These are phyloP conservation scores for Nyleta sp. DNA, from an alignment of 2,888 invertebrate species.

Conservation along the genomic window DNA sequence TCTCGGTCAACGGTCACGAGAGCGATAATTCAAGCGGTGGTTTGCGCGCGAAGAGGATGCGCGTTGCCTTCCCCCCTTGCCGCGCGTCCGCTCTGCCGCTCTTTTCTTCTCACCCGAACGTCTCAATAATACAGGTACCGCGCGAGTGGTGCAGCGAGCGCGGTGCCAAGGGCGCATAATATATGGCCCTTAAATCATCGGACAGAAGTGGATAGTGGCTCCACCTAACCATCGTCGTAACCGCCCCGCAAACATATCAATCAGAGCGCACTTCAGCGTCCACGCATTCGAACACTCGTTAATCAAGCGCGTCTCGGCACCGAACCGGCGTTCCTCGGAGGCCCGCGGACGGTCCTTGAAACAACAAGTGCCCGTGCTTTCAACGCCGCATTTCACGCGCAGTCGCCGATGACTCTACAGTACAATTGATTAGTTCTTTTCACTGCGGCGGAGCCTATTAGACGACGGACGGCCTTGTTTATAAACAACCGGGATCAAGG, in stretches of 20 bases:
- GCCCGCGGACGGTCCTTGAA: conserved; percentile 59
- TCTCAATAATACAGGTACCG: conserved; percentile 75
- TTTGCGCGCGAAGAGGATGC: conserved; percentile 58
- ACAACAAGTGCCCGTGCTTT: conserved; percentile 59
- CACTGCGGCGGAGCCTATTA: conserved; percentile 1
- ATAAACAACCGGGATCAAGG: background rate
- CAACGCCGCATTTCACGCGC: conserved; percentile 53
- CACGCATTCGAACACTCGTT: conserved; percentile 75
- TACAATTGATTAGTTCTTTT: conserved; percentile 57
- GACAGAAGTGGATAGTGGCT: conserved; percentile 77
- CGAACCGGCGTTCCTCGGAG: conserved; percentile 43
- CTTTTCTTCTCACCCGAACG: conserved; percentile 74
- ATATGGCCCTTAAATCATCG: conserved; percentile 82
- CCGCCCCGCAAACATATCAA: conserved; percentile 81
- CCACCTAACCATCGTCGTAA: conserved; percentile 76
- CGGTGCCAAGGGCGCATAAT: conserved; percentile 79
- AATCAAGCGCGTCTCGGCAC: conserved; percentile 70
- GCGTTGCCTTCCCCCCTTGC: conserved; percentile 32
- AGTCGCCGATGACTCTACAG: conserved; percentile 48
- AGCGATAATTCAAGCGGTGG: conserved; percentile 66
- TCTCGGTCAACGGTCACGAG: conserved; percentile 62
- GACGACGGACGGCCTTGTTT: background rate
- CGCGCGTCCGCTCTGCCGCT: conserved; percentile 31
- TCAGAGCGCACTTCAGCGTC: conserved; percentile 75
- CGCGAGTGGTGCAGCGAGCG: conserved; percentile 70